A percentile compares a stretch with the other conserved stretches of the same genome.
Conservation (phyloP, 2,797 vertebrate genomes). For the Hemitrygon akajei region DNA sequence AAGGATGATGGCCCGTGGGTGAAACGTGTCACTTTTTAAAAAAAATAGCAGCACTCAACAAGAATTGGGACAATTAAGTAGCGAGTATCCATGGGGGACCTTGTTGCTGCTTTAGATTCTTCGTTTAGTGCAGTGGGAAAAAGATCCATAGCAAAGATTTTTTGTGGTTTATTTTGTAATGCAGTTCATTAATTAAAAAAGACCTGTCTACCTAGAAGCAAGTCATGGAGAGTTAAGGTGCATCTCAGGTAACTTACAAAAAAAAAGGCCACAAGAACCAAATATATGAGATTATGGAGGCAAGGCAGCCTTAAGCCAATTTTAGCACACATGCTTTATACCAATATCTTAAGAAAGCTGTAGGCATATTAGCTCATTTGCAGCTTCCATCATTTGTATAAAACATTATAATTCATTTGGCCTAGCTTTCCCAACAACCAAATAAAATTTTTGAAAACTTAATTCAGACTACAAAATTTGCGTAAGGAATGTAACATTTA, state of each 20-base stretch:
- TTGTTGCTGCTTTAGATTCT: slow-evolving; percentile 82
- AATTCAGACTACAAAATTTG: background rate
- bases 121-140: slow-evolving; percentile 55
- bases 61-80: slow-evolving; percentile 67
- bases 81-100: slow-evolving; percentile 71
- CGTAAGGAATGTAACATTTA: background rate
- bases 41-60: slow-evolving; percentile 70
- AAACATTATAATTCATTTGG: background rate
- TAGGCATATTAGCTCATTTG: slow-evolving; percentile 24
- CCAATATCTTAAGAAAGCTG: slow-evolving; percentile 19
- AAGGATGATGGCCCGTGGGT: slow-evolving; percentile 65
- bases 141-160: slow-evolving; percentile 47
- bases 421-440: background rate
- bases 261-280: slow-evolving; percentile 70
- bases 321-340: slow-evolving; percentile 35
- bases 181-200: slow-evolving; percentile 16
- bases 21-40: slow-evolving; percentile 65
- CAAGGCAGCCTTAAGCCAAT: slow-evolving; percentile 40
- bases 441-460: background rate
- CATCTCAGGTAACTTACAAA: slow-evolving; percentile 40
- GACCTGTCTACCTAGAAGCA: slow-evolving; percentile 26
- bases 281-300: slow-evolving; percentile 43
- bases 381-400: slow-evolving; percentile 37
- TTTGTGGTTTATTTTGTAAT: background rate
- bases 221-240: slow-evolving; percentile 25